Percentiles rank a stretch among this genome's conserved stretches.
phyloP scores from a whole-genome alignment of 2,113 vertebrate species.

The Sisor rabdophorus region DNA sequence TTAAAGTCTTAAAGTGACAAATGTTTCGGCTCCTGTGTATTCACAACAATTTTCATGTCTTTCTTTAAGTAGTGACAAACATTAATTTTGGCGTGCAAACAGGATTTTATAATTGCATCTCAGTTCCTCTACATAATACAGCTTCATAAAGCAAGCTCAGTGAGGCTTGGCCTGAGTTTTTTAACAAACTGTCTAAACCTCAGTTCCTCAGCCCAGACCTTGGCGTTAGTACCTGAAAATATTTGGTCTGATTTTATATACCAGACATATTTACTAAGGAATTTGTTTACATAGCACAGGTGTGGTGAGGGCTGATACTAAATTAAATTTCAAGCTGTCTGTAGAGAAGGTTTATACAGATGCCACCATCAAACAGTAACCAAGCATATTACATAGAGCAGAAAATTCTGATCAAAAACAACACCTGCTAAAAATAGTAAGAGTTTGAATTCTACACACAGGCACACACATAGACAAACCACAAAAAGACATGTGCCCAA shows the following conservation, averaged over 20 bases:
- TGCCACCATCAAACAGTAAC: neutral
- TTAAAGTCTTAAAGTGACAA: conserved; percentile 20
- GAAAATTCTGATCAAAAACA: neutral
- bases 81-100: conserved; percentile 45
- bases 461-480: neutral
- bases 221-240: neutral
- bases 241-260: conserved; percentile 14
- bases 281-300: conserved; percentile 16
- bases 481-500: neutral
- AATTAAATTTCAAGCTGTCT: conserved; percentile 23
- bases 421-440: conserved; percentile 1
- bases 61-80: conserved; percentile 33
- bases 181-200: neutral
- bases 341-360: neutral
- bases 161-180: neutral
- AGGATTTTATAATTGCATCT: conserved; percentile 33
- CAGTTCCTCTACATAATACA: conserved; percentile 21
- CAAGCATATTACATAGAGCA: conserved; percentile 19
- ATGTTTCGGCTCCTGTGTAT: conserved; percentile 28
- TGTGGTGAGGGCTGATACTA: neutral
- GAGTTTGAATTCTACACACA: neutral
- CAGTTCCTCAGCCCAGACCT: neutral
- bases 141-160: conserved; percentile 22
- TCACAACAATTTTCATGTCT: conserved; percentile 6
- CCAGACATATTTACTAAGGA: conserved; percentile 8